Evolutionary conservation across 1,140 invertebrate species (phyloP).

Genomic region (Drosophila ogumai): DNA sequence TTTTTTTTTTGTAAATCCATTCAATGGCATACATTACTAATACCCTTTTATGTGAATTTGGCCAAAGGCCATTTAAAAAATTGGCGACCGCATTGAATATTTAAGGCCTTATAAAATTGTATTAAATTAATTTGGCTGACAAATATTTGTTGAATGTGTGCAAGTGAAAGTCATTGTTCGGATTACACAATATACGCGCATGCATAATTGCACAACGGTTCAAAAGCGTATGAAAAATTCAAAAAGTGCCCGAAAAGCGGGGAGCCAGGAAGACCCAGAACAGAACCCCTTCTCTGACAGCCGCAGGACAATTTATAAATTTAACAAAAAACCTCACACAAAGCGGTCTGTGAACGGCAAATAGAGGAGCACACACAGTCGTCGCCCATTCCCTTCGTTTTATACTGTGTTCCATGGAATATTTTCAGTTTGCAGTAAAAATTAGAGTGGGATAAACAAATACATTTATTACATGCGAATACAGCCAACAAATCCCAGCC

Average conservation of each 20-base stretch:
- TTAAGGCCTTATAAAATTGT: constrained; percentile 3
- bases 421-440: constrained; percentile 71
- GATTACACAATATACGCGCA: constrained; percentile 22
- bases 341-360: constrained; percentile 57
- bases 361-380: constrained; percentile 33
- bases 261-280: background rate
- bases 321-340: constrained; percentile 71
- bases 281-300: constrained; percentile 40
- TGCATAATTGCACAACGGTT: constrained; percentile 33
- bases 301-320: constrained; percentile 74
- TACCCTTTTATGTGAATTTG: background rate
- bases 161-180: constrained; percentile 45
- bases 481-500: constrained; percentile 64
- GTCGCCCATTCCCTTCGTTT: background rate
- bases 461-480: constrained; percentile 83
- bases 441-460: constrained; percentile 80
- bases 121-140: constrained; percentile 34
- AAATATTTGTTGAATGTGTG: constrained; percentile 18
- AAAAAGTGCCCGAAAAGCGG: constrained; percentile 36
- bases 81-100: constrained; percentile 10
- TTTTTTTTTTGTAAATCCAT: background rate
- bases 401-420: constrained; percentile 40
- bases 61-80: background rate
- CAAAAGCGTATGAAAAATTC: constrained; percentile 40
- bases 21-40: background rate